Evolutionary conservation across 1,140 invertebrate species (phyloP).

Genomic region (Drosophila malerkotliana): DNA sequence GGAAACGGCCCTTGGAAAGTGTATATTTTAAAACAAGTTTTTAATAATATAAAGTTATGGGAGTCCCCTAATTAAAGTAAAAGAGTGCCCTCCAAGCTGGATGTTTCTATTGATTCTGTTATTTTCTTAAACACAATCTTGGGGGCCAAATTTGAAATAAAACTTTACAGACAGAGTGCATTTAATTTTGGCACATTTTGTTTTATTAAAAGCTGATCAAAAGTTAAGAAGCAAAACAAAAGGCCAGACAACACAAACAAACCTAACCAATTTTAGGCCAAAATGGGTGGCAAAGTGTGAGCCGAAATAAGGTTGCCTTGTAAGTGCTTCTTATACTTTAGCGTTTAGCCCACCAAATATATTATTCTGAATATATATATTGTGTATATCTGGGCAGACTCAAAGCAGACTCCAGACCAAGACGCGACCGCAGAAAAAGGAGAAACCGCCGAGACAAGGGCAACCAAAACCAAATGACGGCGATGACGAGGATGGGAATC

Average conservation of each 20-base stretch:
- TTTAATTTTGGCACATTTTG: constrained; percentile 53
- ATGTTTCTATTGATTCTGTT: constrained; percentile 24
- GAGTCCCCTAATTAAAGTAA: not conserved
- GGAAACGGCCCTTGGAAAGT: no score
- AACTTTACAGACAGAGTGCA: constrained; percentile 70
- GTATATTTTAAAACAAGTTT: no score
- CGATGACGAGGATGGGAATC: constrained; percentile 41
- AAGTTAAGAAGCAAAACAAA: constrained; percentile 68
- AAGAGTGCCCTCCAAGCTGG: not conserved
- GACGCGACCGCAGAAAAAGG: constrained; percentile 51
- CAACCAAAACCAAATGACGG: constrained; percentile 17
- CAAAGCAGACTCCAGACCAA: constrained; percentile 31
- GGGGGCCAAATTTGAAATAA: constrained; percentile 37
- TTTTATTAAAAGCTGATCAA: constrained; percentile 69
- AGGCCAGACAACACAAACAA: constrained; percentile 40
- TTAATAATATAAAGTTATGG: not conserved
- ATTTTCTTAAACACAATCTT: constrained; percentile 24
- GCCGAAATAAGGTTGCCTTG: constrained; percentile 48
- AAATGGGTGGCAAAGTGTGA: not conserved
- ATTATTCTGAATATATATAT: constrained; percentile 32
- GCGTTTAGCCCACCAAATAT: constrained; percentile 23
- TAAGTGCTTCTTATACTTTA: constrained; percentile 40
- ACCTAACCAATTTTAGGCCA: constrained; percentile 39
- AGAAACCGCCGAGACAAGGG: constrained; percentile 9
- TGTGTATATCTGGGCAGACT: constrained; percentile 8